These are phyloP conservation scores for Gadopsis bispinosus DNA, from an alignment of 2,797 vertebrate genomes.

Conservation along the genomic window DNA sequence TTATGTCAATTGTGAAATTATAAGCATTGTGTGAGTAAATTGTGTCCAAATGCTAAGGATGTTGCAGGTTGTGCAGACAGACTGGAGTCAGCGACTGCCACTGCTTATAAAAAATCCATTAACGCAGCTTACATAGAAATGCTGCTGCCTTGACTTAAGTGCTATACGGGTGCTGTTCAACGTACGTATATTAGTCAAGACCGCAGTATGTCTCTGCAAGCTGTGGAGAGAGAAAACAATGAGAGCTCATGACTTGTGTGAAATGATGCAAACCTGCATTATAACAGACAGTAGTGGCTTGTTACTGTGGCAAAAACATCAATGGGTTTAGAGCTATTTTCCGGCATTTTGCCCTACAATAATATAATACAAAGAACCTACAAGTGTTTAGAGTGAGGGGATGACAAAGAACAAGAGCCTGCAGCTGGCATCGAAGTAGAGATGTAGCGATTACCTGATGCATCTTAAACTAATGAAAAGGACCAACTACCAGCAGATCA, in stretches of 20 bases:
- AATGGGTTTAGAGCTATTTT: background rate
- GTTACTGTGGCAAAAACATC: background rate
- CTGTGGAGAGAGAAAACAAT: slow-evolving; percentile 27
- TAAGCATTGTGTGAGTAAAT: background rate
- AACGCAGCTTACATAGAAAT: slow-evolving; percentile 37
- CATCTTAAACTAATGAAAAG: background rate
- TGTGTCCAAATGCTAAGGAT: background rate
- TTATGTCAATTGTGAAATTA: background rate
- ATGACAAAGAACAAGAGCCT: background rate
- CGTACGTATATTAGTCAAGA: slow-evolving; percentile 39
- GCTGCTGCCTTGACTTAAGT: slow-evolving; percentile 22
- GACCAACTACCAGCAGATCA: no score
- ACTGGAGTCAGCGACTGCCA: slow-evolving; percentile 18
- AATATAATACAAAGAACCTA: slow-evolving; percentile 6
- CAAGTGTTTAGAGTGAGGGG: slow-evolving; percentile 4
- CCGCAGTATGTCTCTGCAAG: slow-evolving; percentile 22
- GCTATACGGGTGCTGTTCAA: slow-evolving; percentile 32
- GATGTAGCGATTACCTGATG: background rate
- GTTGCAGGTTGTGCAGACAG: slow-evolving; percentile 28
- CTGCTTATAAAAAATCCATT: slow-evolving; percentile 48
- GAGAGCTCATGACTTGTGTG: background rate
- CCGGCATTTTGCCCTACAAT: background rate
- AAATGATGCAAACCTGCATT: slow-evolving; percentile 9
- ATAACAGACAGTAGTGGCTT: slow-evolving; percentile 17
- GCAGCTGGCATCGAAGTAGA: background rate